Evolutionary conservation across 2,113 vertebrate species (phyloP).

Genomic region (Caranx ignobilis): DNA sequence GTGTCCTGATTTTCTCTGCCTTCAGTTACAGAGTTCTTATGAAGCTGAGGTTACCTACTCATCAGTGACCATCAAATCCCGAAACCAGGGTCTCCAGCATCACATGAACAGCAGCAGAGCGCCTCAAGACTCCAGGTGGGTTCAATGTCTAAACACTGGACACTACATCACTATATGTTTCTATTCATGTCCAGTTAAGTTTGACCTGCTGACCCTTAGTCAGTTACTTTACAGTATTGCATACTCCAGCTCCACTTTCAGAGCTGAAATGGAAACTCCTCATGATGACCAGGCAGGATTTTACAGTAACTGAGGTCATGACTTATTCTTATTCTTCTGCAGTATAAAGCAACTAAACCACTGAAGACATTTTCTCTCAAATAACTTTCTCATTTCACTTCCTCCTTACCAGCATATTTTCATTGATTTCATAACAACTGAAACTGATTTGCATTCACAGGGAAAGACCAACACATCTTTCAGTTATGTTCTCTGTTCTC

Average conservation of each 20-base stretch:
- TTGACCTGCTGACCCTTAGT: not conserved
- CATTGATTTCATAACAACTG: too few relatives aligned
- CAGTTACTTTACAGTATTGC: not conserved
- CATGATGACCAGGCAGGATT: too few relatives aligned
- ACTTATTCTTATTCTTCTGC: too few relatives aligned
- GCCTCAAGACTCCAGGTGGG: conserved; percentile 21
- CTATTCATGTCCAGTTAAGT: not conserved
- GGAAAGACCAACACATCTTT: not conserved
- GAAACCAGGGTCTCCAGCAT: not conserved
- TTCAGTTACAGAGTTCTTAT: conserved; percentile 11
- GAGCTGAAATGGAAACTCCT: not conserved
- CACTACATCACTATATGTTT: not conserved
- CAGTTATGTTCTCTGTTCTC: not conserved
- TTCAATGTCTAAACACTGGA: not conserved
- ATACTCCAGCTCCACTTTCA: not conserved
- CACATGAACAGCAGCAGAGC: not conserved
- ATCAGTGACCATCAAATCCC: conserved; percentile 53
- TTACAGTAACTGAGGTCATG: too few relatives aligned
- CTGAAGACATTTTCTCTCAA: too few relatives aligned
- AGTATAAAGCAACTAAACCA: too few relatives aligned
- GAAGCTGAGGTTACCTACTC: conserved; percentile 62
- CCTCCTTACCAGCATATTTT: too few relatives aligned
- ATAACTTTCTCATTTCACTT: too few relatives aligned
- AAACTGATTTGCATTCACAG: not conserved
- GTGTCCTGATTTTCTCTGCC: not conserved